These are phyloP conservation scores for Nephrocerus scutellatus DNA, from an alignment of 2,888 invertebrate species.

Conservation along the genomic window DNA sequence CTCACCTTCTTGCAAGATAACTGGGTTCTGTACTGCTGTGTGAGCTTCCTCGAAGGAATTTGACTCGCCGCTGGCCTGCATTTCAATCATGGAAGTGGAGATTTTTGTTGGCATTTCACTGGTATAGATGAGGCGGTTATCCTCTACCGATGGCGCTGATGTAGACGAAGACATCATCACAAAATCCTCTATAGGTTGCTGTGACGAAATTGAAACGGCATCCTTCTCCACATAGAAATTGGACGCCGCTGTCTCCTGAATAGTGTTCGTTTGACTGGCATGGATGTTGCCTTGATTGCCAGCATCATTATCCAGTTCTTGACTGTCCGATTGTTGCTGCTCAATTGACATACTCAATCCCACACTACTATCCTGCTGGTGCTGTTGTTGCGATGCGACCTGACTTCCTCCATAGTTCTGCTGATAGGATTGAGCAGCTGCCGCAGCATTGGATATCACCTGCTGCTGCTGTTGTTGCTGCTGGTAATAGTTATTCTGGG, in stretches of 20 bases:
- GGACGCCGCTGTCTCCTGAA: conserved; percentile 12
- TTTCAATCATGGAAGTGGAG: no score
- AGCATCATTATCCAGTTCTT: conserved; percentile 33
- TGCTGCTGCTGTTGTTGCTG: conserved; percentile 33
- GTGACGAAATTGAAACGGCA: conserved; percentile 38
- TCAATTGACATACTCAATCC: conserved; percentile 1
- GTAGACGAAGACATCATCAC: conserved; percentile 40
- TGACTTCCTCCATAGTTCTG: conserved; percentile 27
- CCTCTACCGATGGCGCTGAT: conserved; percentile 27
- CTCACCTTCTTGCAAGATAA: conserved; percentile 2
- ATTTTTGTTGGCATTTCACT: no score
- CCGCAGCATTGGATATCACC: conserved; percentile 25
- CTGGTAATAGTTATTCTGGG: conserved; percentile 35
- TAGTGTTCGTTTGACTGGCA: conserved; percentile 17
- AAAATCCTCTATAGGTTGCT: conserved; percentile 37
- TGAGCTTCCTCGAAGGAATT: conserved; percentile 35
- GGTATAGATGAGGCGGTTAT: conserved; percentile 31
- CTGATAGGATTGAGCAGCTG: conserved; percentile 30
- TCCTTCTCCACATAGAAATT: conserved; percentile 37
- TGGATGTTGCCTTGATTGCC: conserved; percentile 24
- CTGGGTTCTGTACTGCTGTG: conserved; percentile 22
- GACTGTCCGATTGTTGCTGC: conserved; percentile 21
- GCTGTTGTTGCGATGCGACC: conserved; percentile 23
- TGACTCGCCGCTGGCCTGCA: conserved; percentile 36
- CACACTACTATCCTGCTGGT: conserved; percentile 14